These are phyloP conservation scores for Trachops cirrhosus DNA, from an alignment of 2,797 vertebrate genomes.

Conservation along the genomic window DNA sequence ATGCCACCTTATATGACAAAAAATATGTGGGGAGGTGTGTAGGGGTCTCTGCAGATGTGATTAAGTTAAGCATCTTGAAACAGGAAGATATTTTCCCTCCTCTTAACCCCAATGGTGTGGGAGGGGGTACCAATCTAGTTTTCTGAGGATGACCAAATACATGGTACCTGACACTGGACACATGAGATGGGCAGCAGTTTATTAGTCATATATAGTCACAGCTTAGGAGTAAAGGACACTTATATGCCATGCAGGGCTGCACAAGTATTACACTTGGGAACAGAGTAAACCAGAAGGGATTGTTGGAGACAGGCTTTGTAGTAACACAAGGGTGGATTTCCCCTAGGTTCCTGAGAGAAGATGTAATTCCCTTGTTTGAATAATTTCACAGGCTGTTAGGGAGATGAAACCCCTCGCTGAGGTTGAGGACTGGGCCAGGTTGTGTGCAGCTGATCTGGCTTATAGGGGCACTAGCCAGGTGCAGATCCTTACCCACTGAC, in stretches of 20 bases:
- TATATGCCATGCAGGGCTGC: background rate
- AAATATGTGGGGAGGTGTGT: rapidly evolving
- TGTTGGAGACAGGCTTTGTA: background rate
- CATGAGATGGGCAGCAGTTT: background rate
- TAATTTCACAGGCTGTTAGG: background rate
- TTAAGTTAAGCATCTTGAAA: background rate
- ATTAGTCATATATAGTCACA: background rate
- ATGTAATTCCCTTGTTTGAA: background rate
- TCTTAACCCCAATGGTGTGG: background rate
- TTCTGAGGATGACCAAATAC: background rate
- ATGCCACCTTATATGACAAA: background rate
- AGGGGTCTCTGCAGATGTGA: background rate
- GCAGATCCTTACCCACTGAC: background rate
- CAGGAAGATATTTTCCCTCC: background rate
- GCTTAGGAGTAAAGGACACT: background rate
- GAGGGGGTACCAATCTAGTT: background rate
- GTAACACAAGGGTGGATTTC: background rate
- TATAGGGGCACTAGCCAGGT: background rate
- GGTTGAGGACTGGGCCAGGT: background rate
- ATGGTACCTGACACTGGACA: background rate
- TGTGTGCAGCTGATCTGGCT: background rate
- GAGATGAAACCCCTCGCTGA: background rate
- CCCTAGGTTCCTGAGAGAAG: background rate
- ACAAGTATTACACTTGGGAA: background rate
- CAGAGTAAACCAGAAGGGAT: background rate